Base-by-base conservation (phyloP, 2,888 invertebrate species). In the Cabera pusaria region DNA sequence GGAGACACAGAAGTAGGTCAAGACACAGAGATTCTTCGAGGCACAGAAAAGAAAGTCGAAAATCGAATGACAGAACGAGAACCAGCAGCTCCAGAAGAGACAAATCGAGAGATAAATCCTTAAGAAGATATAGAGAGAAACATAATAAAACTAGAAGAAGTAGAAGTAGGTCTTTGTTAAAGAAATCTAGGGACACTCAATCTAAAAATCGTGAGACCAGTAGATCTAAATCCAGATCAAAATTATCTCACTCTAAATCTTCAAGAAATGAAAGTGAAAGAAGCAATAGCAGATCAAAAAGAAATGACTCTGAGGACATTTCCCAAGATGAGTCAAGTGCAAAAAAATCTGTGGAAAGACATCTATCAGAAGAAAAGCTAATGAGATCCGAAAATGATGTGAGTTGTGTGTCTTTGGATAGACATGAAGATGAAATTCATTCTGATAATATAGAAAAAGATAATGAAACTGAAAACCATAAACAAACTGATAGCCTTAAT, bases 1-100 rank as follows among this genome's bases (percentile, higher is more conserved):
- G 46, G 53, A 71, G 53, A 68, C 75, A 59, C 62, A 79, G 72
- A 84, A 64, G 63, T 37, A 62, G 56, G 45, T 70, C 33, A 23
- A 27, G 42, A 24, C 44, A 45, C 22, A 44, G 28, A 40, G 28
- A 17, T 10, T 31, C 5, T 19, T 28, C 29, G 27, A 27, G 21
- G 17, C 9, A 40, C 25, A 11, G 27, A 19, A 26, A 5, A 8
- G 27, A 22, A n/a, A n/a, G n/a, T n/a, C n/a, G n/a, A n/a, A n/a
- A n/a, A n/a, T n/a, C n/a, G n/a, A 14, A 2, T 14, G 14, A 14
- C 14, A 14, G 14, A 14, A 14, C 4, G 9, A 36, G 39, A 18
- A n/a, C n/a, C n/a, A 56, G 35, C 6, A 14, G 12, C 17, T 49
- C 61, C 14, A 46, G 35, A 23, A 33, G 34, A 27, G 45, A 36